Percentiles rank a stretch among this genome's conserved stretches.
These are phyloP conservation scores for Metellina segmentata DNA, from an alignment of 2,888 invertebrate species.

Conservation along the genomic window DNA sequence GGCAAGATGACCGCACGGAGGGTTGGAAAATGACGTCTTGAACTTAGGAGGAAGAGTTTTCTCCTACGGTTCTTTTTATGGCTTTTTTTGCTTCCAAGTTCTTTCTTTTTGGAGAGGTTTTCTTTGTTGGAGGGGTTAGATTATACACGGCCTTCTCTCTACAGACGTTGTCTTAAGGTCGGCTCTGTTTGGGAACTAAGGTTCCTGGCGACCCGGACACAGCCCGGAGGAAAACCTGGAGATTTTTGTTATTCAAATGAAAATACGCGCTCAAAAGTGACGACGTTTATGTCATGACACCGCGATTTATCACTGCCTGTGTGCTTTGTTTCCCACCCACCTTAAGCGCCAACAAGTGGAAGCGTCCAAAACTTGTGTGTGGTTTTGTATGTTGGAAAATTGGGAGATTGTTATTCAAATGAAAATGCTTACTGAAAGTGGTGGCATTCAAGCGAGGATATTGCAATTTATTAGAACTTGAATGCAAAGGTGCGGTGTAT, in stretches of 20 bases:
- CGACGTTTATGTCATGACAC: slow-evolving; percentile 7
- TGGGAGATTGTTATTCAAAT: no score
- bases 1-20: slow-evolving; percentile 57
- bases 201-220: slow-evolving; percentile 8
- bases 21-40: slow-evolving; percentile 61
- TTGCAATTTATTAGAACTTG: no score
- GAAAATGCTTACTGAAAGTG: no score
- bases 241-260: background rate
- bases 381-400: no score
- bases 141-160: slow-evolving; percentile 4
- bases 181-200: slow-evolving; percentile 30
- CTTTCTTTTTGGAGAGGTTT: slow-evolving; percentile 32
- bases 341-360: no score
- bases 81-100: slow-evolving; percentile 35
- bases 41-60: slow-evolving; percentile 15
- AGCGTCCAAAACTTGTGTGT: no score
- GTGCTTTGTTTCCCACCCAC: background rate
- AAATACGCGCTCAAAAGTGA: slow-evolving; percentile 22
- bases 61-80: slow-evolving; percentile 55
- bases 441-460: no score
- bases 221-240: background rate
- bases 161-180: slow-evolving; percentile 40
- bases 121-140: slow-evolving; percentile 12
- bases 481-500: no score
- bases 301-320: slow-evolving; percentile 11